A percentile compares a stretch with the other conserved stretches of the same genome.
Evolutionary conservation across 2,113 vertebrate genomes (phyloP).

Genomic region (Phainopepla nitens): DNA sequence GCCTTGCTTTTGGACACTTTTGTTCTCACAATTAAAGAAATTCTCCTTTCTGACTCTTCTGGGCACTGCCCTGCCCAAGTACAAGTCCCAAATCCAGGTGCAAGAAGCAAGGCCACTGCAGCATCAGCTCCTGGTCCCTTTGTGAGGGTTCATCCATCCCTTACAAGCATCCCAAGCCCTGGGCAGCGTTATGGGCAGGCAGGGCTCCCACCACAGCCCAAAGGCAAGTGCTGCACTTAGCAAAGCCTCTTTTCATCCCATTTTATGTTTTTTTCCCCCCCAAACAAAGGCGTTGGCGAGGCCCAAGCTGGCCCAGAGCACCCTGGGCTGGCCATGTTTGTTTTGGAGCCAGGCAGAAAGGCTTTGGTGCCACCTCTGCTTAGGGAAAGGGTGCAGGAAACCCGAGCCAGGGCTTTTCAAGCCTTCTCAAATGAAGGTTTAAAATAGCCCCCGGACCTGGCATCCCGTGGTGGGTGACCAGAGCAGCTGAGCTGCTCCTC

Average conservation of each 20-base stretch:
- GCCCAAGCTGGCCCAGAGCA: fast-evolving
- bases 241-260: fast-evolving
- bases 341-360: background rate
- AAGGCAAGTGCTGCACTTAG: background rate
- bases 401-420: background rate
- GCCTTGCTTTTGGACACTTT: fast-evolving
- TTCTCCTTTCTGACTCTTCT: fast-evolving
- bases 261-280: fast-evolving
- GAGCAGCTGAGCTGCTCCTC: background rate
- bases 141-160: fast-evolving
- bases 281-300: fast-evolving
- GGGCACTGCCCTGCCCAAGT: background rate
- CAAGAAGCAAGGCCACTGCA: background rate
- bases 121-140: background rate
- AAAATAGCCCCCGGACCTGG: background rate
- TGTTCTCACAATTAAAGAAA: fast-evolving
- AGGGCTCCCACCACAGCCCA: fast-evolving
- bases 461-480: fast-evolving
- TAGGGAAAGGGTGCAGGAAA: background rate
- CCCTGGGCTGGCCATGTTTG: fast-evolving
- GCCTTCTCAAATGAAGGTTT: background rate
- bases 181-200: fast-evolving
- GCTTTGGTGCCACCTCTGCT: background rate
- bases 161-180: fast-evolving
- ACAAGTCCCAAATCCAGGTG: fast-evolving